Percentiles rank a stretch among this genome's conserved stretches.
These are phyloP conservation scores for Machaerirhynchus nigripectus DNA, from an alignment of 2,113 vertebrate genomes.

Conservation along the genomic window DNA sequence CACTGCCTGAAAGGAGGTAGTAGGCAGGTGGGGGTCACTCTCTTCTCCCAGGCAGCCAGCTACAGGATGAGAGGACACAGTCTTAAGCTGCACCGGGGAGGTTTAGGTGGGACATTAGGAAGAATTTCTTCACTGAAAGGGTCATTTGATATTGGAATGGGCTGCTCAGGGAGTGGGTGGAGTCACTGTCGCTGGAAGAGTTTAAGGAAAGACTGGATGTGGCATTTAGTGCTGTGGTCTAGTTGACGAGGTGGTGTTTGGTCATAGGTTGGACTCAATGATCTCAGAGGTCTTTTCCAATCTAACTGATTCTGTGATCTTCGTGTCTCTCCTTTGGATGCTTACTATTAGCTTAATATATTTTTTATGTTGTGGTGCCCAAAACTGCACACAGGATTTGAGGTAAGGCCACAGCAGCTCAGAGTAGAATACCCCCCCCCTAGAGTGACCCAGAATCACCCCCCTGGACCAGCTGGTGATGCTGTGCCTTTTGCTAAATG, in stretches of 20 bases:
- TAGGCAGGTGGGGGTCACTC: rapidly evolving
- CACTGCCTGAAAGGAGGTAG: not conserved
- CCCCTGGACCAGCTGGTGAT: not conserved
- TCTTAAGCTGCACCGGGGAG: rapidly evolving
- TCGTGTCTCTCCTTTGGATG: not conserved
- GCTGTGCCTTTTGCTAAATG: not conserved
- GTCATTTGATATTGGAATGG: not conserved
- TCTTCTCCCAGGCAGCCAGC: not conserved
- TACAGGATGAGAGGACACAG: rapidly evolving
- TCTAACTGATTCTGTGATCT: not conserved
- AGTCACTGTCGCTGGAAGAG: not conserved
- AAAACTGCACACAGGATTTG: not conserved
- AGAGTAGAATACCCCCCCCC: too few relatives aligned
- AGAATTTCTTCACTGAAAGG: not conserved
- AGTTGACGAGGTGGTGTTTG: not conserved
- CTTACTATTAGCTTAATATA: not conserved
- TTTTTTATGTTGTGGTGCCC: not conserved
- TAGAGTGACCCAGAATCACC: too few relatives aligned
- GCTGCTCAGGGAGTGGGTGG: not conserved
- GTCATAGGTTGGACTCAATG: not conserved
- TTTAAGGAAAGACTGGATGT: not conserved
- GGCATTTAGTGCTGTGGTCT: not conserved
- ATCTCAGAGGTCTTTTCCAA: not conserved
- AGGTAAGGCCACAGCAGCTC: not conserved
- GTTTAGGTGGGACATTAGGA: not conserved